Evolutionary conservation across 2,888 invertebrate species (phyloP), one percentile per base, ranked within the genome.

Genomic region (Dromius quadrimaculatus): DNA sequence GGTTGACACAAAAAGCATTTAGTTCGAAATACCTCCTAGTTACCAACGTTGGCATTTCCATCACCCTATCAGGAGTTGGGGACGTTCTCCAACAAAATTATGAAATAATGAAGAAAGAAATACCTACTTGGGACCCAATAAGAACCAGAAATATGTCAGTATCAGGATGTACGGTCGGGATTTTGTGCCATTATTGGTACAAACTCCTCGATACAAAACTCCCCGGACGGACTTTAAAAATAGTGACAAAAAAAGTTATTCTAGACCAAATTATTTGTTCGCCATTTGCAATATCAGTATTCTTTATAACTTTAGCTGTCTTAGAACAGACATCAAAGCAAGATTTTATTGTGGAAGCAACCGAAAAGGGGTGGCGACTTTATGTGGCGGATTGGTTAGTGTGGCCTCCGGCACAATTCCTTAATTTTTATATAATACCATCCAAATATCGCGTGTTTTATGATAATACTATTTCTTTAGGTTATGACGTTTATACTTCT

Each of bases 371-470:
- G 15, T 87, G 88, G 85, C 88, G 85, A 74, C 83, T 97, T 8
- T 95, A 95, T 79, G 85, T 88, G 57, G 95, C 94, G 0, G 97
- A 97, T 80, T 96, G 95, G 93, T 79, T 93, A 3, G 88, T 97
- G 20, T 97, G 97, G 96, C 96, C 97, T 0, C 92, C 93, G 3
- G 95, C 95, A 0, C 97, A 97, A 81, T 84, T 94, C 41, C 84
- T 97, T n/a, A 97, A 97, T 81, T 97, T 97, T 83, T 94, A 92
- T 81, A 89, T 92, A 78, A 81, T 97, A 74, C 93, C 96, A 6
- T 88, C 91, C 5, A 89, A 85, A 76, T 96, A 88, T 80, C 87
- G 97, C 78, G 93, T 97, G 23, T 83, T 95, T 6, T 97, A 94
- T 83, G 95, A 95, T 79, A 95, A 92, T 79, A 86, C 87, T 0